Percentiles rank a stretch among this genome's conserved stretches.
phyloP scores from a whole-genome alignment of 2,113 vertebrate genomes.

The Callopanchax toddi region DNA sequence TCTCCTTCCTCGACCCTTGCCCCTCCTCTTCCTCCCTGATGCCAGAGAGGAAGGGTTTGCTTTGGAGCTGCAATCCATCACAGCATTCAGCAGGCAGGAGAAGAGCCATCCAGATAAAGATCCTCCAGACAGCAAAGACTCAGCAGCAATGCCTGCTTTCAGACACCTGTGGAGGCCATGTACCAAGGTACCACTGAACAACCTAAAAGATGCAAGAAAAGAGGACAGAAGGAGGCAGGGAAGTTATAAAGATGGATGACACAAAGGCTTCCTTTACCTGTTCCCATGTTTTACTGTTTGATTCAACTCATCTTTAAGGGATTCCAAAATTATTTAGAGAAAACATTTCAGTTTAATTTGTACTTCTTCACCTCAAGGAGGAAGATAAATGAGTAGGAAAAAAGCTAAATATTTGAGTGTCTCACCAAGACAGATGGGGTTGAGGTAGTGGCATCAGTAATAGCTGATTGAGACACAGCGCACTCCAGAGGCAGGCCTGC shows the following conservation, averaged over 20 bases:
- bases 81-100: slow-evolving; percentile 55
- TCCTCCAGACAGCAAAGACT: slow-evolving; percentile 75
- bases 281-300: background rate
- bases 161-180: slow-evolving; percentile 82
- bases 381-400: background rate
- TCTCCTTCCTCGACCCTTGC: slow-evolving; percentile 27
- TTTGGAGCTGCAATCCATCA: slow-evolving; percentile 48
- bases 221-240: background rate
- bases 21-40: slow-evolving; percentile 36
- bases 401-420: background rate
- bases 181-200: slow-evolving; percentile 89
- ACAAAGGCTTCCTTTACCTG: background rate
- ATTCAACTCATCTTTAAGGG: too few relatives aligned
- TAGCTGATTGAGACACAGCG: slow-evolving; percentile 88
- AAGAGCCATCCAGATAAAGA: slow-evolving; percentile 80
- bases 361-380: background rate
- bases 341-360: background rate
- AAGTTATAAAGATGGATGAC: background rate
- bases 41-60: slow-evolving; percentile 18
- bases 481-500: slow-evolving; percentile 91
- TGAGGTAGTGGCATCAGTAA: slow-evolving; percentile 83
- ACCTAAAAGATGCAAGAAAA: slow-evolving; percentile 74
- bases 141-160: slow-evolving; percentile 65
- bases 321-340: background rate
- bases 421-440: slow-evolving; percentile 85